phyloP scores from a whole-genome alignment of 2,113 vertebrate species.

The Chionomys nivalis region DNA sequence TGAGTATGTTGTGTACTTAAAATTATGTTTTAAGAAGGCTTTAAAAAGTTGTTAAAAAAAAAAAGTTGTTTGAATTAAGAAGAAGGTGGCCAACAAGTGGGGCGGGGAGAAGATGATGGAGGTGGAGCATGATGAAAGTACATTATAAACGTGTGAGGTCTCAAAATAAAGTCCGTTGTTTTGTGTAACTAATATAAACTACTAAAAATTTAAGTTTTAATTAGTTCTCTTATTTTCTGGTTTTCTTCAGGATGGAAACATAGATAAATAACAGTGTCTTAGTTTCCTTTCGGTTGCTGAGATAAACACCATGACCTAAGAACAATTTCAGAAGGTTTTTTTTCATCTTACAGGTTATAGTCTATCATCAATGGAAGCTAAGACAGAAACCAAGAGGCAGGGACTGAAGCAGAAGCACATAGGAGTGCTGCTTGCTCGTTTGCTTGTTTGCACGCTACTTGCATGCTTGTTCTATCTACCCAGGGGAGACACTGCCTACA shows the following conservation, averaged over 20 bases:
- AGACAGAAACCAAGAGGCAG: not conserved
- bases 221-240: not conserved
- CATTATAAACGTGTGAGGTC: no score
- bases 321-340: not conserved
- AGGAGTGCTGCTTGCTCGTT: not conserved
- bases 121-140: not conserved
- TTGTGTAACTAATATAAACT: not conserved
- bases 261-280: not conserved
- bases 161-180: not conserved
- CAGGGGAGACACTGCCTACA: not conserved
- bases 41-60: not conserved
- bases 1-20: not conserved
- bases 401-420: not conserved
- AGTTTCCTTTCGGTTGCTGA: not conserved
- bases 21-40: not conserved
- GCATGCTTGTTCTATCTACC: not conserved
- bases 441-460: not conserved
- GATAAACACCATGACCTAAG: not conserved
- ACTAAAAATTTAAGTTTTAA: not conserved
- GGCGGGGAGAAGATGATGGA: not conserved
- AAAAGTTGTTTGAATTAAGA: not conserved
- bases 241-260: not conserved
- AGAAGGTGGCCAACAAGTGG: no score
- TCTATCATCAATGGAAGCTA: not conserved
- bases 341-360: not conserved